Evolutionary conservation across 2,113 vertebrate species (phyloP).

Genomic region (Clarias magur): DNA sequence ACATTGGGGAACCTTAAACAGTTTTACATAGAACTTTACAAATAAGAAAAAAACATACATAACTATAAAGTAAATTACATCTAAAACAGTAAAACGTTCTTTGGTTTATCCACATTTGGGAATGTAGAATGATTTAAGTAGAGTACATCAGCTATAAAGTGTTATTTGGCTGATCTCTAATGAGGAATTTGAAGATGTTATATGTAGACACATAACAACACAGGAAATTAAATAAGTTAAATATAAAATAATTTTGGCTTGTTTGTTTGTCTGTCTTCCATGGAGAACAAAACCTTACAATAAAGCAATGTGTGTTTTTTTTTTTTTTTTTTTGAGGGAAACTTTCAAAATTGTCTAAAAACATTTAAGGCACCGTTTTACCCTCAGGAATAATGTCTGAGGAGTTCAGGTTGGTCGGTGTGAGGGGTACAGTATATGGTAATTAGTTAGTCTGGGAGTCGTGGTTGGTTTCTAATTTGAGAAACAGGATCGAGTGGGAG

Average conservation of each 20-base stretch:
- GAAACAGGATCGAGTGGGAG: neutral
- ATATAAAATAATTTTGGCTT: neutral
- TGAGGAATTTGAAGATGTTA: neutral
- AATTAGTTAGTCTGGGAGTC: neutral
- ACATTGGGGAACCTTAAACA: neutral
- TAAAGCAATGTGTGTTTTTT: neutral
- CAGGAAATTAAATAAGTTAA: neutral
- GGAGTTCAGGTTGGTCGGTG: too few species aligned
- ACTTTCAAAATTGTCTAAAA: too few species aligned
- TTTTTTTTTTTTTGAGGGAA: too few species aligned
- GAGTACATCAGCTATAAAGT: neutral
- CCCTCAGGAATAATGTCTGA: too few species aligned
- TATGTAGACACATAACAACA: neutral
- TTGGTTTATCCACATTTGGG: neutral
- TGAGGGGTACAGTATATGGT: too few species aligned
- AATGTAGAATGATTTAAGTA: neutral
- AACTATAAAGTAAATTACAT: neutral
- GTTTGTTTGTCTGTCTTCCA: neutral
- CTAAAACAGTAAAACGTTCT: neutral
- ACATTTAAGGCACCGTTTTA: too few species aligned
- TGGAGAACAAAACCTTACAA: neutral
- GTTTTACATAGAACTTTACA: neutral
- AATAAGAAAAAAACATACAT: neutral
- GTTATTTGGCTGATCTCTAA: neutral
- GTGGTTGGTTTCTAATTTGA: neutral